Percentiles rank a stretch among this genome's conserved stretches.
Conservation (phyloP, 2,888 invertebrate species). For the Empis stercorea region DNA sequence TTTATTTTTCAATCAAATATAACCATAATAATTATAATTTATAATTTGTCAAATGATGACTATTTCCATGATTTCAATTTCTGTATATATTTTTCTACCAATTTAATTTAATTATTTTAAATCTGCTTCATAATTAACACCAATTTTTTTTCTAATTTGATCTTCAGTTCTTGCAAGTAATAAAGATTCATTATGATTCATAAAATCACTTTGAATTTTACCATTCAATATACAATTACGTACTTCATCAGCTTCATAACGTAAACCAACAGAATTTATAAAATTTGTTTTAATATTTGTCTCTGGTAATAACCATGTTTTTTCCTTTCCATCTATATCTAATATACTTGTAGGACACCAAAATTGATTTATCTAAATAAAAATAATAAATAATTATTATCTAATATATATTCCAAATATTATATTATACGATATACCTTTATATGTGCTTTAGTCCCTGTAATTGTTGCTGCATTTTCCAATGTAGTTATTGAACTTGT, state of each 20-base stretch:
- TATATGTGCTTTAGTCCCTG: slow-evolving; percentile 32
- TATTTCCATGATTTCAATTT: too few species aligned
- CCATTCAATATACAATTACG: slow-evolving; percentile 53
- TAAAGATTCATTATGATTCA: slow-evolving; percentile 55
- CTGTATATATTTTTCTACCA: too few species aligned
- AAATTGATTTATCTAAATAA: slow-evolving; percentile 38
- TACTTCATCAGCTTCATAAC: slow-evolving; percentile 67
- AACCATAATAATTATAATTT: too few species aligned
- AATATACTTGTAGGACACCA: slow-evolving; percentile 62
- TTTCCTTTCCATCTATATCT: slow-evolving; percentile 48
- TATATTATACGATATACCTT: too few species aligned
- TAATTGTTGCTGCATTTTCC: slow-evolving; percentile 28
- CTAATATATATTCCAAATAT: too few species aligned
- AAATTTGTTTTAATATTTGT: slow-evolving; percentile 48
- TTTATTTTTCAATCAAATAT: too few species aligned
- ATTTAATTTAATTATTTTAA: too few species aligned
- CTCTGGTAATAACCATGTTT: slow-evolving; percentile 52
- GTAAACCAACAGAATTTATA: slow-evolving; percentile 57
- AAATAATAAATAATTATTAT: too few species aligned
- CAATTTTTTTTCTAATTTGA: slow-evolving; percentile 55
- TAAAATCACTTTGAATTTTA: slow-evolving; percentile 52
- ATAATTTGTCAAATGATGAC: too few species aligned
- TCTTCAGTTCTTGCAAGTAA: slow-evolving; percentile 59
- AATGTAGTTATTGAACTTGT: slow-evolving; percentile 21
- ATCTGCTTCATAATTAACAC: slow-evolving; percentile 42